Base-by-base conservation (phyloP, 2,888 invertebrate species). In the Galeruca laticollis region DNA sequence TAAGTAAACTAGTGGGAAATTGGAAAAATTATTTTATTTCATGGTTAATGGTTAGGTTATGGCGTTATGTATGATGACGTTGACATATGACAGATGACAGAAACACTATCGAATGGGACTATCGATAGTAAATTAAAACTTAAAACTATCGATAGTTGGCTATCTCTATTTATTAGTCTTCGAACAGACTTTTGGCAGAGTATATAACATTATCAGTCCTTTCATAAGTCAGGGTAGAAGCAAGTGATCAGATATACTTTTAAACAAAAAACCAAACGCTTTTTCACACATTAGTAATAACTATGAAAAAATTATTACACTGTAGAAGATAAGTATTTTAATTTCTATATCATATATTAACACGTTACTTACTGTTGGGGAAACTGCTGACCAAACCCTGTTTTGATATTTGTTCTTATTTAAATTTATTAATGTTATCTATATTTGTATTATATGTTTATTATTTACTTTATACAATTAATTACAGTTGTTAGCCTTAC, bases 381-480 rank as follows among this genome's bases (percentile, higher is more conserved):
- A 40, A 40, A 1, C 10, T 2, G 13, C n/a, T 43, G 43, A 43
- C n/a, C 43, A 15, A 43, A 43, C 15, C n/a, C 43, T 5, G 4
- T 43, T 43, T 43, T 13, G 6, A 43, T n/a, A 4, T 43, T 13
- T 43, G 33, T 33, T 33, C 33, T 6, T 4, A 6, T 33, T 33
- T 9, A 6, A 6, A 6, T 33, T 4, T 33, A 33, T 6, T 33
- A n/a, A n/a, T 43, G 43, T 43, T 43, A n/a, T 43, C n/a, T 43
- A 43, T 43, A 43, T 43, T 43, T 43, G 13, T 43, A 43, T 43
- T 13, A n/a, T n/a, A n/a, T n/a, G n/a, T n/a, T n/a, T n/a, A n/a
- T n/a, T n/a, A n/a, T 37, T 37, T 43, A n/a, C n/a, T 43, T 43
- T 43, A n/a, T 43, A 43, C 43, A 13, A 43, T 43, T 37, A 37